Evolutionary conservation across 2,113 vertebrate genomes (phyloP).

Genomic region (Thomomys bottae): DNA sequence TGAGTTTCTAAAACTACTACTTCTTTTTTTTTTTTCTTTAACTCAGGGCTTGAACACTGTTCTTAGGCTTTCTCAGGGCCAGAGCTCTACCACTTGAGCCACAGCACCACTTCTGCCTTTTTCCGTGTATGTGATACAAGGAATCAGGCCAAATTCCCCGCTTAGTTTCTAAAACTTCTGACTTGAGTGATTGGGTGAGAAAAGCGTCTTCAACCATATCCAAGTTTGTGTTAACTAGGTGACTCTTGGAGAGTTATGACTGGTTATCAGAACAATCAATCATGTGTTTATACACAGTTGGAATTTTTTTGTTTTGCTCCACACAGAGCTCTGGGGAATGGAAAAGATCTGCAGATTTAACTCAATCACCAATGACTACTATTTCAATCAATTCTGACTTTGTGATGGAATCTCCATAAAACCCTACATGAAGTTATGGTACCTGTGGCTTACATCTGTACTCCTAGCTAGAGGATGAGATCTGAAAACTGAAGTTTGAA

Average conservation of each 20-base stretch:
- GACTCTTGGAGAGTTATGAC: not conserved
- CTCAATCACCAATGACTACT: not conserved
- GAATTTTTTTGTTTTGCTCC: not conserved
- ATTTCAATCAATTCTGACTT: not conserved
- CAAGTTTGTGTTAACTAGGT: not conserved
- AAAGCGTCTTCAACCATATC: not conserved
- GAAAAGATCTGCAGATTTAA: not conserved
- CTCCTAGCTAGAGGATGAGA: too few species aligned
- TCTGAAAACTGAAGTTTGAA: too few species aligned
- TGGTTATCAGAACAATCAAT: not conserved
- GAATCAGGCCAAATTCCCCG: too few species aligned
- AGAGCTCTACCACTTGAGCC: too few species aligned
- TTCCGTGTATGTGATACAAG: too few species aligned
- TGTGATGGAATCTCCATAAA: not conserved
- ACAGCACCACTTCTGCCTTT: too few species aligned
- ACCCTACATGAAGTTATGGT: too few species aligned
- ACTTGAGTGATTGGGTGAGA: not conserved
- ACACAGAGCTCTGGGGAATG: not conserved
- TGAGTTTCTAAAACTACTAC: not conserved
- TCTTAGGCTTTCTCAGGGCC: too few species aligned
- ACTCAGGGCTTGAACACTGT: too few species aligned
- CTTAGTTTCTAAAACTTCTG: not conserved
- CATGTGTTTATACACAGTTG: not conserved
- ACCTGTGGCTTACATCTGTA: too few species aligned
- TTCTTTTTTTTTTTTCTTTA: too few species aligned